phyloP scores from a whole-genome alignment of 1,140 invertebrate species.

The Drosophila simulans region DNA sequence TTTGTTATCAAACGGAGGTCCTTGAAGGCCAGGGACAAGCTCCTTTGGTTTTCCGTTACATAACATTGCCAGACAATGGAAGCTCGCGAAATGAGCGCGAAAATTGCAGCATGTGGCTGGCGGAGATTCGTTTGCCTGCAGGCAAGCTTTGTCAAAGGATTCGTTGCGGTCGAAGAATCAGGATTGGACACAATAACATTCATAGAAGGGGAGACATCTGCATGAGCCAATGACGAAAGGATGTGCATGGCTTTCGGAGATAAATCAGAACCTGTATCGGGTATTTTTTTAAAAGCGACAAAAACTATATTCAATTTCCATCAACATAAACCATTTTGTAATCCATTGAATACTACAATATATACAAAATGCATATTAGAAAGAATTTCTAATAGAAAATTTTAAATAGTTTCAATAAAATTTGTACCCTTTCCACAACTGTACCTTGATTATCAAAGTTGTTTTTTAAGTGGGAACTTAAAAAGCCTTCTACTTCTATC shows the following conservation, averaged over 20 bases:
- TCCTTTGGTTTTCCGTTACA: slow-evolving; percentile 41
- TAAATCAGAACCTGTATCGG: not conserved
- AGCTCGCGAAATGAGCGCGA: slow-evolving; percentile 58
- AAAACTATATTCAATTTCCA: no score
- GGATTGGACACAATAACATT: slow-evolving; percentile 5
- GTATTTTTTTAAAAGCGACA: no score
- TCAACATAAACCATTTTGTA: no score
- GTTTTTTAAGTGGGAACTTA: not conserved
- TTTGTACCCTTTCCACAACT: not conserved
- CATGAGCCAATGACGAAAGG: not conserved
- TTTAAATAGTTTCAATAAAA: not conserved
- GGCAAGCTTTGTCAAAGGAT: slow-evolving; percentile 14
- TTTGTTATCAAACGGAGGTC: slow-evolving; percentile 33
- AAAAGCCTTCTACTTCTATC: not conserved
- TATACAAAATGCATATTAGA: no score
- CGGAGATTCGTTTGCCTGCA: slow-evolving; percentile 2
- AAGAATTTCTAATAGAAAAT: no score
- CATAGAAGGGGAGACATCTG: slow-evolving; percentile 5
- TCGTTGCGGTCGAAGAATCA: slow-evolving; percentile 6
- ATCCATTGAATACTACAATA: no score
- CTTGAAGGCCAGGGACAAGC: slow-evolving; percentile 36
- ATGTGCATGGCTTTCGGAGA: not conserved
- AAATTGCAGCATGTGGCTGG: slow-evolving; percentile 38
- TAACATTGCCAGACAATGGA: slow-evolving; percentile 26
- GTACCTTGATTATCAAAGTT: not conserved